phyloP scores from a whole-genome alignment of 1,140 invertebrate species.

The Neodiprion pinetum region DNA sequence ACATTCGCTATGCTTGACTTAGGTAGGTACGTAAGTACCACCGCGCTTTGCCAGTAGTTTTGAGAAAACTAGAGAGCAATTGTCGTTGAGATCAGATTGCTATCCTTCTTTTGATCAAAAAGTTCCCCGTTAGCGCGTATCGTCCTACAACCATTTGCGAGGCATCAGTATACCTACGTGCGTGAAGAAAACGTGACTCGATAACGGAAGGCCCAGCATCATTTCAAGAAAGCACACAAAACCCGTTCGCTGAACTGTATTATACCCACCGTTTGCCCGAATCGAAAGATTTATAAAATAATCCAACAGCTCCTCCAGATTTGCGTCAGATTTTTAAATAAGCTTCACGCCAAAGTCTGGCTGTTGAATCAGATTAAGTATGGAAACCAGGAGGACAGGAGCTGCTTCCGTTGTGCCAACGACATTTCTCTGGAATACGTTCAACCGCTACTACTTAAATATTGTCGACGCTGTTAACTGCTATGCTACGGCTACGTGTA shows the following conservation, averaged over 20 bases:
- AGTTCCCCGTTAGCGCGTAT: neutral
- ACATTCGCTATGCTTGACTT: no score
- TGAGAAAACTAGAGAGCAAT: neutral
- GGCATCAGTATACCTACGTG: neutral
- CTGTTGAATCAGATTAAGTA: no score
- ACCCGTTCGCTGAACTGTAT: no score
- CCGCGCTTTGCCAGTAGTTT: neutral
- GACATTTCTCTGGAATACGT: neutral
- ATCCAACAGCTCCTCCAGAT: no score
- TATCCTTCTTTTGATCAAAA: neutral
- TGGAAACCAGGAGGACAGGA: no score
- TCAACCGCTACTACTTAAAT: neutral
- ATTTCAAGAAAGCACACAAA: neutral
- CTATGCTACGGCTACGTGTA: neutral
- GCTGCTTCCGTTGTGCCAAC: no score
- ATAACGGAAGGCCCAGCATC: neutral
- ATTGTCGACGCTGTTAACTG: neutral
- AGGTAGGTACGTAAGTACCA: neutral
- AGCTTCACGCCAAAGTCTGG: no score
- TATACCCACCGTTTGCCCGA: no score
- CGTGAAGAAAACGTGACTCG: neutral
- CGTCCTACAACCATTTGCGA: neutral
- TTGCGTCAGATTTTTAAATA: no score
- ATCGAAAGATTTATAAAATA: no score
- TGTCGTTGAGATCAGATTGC: constrained; percentile 2